Base-by-base conservation (phyloP, 2,888 invertebrate genomes). In the Acrobasis consociella region DNA sequence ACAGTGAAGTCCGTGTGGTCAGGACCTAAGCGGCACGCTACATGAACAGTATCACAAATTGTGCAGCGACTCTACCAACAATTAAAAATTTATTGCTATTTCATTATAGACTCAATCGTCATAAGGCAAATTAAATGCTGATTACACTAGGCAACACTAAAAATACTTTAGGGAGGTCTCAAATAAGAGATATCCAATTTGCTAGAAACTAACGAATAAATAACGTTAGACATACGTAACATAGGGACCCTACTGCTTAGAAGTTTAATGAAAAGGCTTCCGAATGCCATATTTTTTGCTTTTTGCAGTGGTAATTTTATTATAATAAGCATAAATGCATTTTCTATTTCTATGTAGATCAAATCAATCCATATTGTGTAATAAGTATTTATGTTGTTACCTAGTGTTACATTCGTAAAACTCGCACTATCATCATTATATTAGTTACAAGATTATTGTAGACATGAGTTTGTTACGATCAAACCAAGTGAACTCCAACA, bases 51-150 rank as follows among this genome's bases (percentile, higher is more conserved):
- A 91, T 90, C 90, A 91, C 88, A 90, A 84, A 83, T 81, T 81
- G 87, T 90, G 89, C 86, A 86, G 81, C 85, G 77, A 83, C 70
- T 80, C 85, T 89, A 91, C 84, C 74, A 85, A 86, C 80, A 81
- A 80, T 85, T 71, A 77, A 83, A 78, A 78, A 77, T 77, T 87
- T 91, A 91, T 92, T 92, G 91, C 92, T 91, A 88, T 88, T 85
- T 81, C 82, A 83, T 81, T 83, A 79, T 82, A 85, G 85, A 87
- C 89, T 74, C 74, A 65, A 73, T 76, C 64, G 85, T 87, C 85
- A 80, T 88, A 89, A 90, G 90, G 89, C 91, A 88, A 90, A 88
- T 78, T 72, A 85, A 87, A 85, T 78, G 78, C 77, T 81, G 82
- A 80, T 78, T 80, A 80, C 71, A 76, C 75, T 80, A 56, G 42